Conservation (phyloP, 2,113 vertebrate species). For the Nerophis lumbriciformis region DNA sequence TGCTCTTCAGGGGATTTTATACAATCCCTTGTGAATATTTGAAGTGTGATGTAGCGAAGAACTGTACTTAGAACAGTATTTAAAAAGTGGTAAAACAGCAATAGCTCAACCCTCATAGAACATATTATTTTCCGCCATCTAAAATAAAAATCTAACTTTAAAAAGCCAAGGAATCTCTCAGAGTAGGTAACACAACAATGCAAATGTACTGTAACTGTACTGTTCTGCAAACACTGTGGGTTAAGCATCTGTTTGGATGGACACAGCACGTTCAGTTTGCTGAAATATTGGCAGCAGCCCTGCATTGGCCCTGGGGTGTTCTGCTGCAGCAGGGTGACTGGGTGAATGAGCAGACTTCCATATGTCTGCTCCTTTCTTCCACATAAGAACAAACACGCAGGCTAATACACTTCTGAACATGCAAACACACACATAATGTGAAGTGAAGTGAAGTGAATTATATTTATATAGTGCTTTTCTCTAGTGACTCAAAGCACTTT, state of each 20-base stretch:
- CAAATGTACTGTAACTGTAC: too few relatives aligned
- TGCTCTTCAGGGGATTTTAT: too few relatives aligned
- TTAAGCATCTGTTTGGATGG: conserved; percentile 63
- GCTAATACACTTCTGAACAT: conserved; percentile 6
- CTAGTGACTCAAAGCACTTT: too few relatives aligned
- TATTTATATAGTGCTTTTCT: too few relatives aligned
- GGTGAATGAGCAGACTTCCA: conserved; percentile 45
- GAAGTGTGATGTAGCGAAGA: too few relatives aligned
- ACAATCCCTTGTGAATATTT: too few relatives aligned
- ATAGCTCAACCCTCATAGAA: too few relatives aligned
- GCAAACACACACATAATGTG: conserved; percentile 8
- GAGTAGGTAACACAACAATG: neutral
- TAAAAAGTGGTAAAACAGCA: too few relatives aligned
- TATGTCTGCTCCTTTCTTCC: conserved; percentile 21
- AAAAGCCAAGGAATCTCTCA: too few relatives aligned
- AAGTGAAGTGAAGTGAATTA: too few relatives aligned
- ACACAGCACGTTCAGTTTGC: conserved; percentile 38
- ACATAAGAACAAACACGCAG: neutral
- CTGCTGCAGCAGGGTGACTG: conserved; percentile 44
- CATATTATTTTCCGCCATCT: neutral
- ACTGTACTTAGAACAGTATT: too few relatives aligned
- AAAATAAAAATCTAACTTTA: neutral
- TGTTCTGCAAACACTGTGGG: conserved; percentile 26
- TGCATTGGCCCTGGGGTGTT: conserved; percentile 42
- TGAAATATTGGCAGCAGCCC: conserved; percentile 46